phyloP scores from a whole-genome alignment of 2,113 vertebrate genomes.

The Hipposideros armiger region DNA sequence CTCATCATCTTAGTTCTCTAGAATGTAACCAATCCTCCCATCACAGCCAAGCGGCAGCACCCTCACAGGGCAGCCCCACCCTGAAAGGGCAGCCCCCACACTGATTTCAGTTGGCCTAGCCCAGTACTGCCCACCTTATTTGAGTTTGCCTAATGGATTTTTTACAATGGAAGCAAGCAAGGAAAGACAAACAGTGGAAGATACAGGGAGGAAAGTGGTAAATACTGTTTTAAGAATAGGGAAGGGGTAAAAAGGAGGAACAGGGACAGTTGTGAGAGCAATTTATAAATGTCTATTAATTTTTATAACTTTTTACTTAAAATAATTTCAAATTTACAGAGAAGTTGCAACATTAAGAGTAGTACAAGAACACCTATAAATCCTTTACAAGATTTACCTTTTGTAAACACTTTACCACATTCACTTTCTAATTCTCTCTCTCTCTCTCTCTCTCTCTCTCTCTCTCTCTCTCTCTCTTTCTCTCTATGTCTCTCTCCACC shows the following conservation, averaged over 20 bases:
- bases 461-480: too few relatives aligned
- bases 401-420: neutral
- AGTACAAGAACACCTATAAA: neutral
- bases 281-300: neutral
- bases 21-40: neutral
- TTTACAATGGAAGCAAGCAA: neutral
- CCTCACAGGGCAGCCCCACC: too few relatives aligned
- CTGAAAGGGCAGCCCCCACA: too few relatives aligned
- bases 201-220: neutral
- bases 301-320: neutral
- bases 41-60: fast-evolving
- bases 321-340: constrained; percentile 1
- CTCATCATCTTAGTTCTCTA: neutral
- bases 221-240: neutral
- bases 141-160: neutral
- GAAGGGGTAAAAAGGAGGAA: neutral
- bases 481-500: neutral
- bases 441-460: neutral
- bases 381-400: neutral
- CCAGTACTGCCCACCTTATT: neutral
- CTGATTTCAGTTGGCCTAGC: neutral
- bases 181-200: neutral
- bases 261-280: neutral
- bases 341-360: constrained; percentile 10
- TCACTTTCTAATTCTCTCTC: neutral